phyloP scores from a whole-genome alignment of 2,888 invertebrate genomes.

The Silvanus unidentatus region DNA sequence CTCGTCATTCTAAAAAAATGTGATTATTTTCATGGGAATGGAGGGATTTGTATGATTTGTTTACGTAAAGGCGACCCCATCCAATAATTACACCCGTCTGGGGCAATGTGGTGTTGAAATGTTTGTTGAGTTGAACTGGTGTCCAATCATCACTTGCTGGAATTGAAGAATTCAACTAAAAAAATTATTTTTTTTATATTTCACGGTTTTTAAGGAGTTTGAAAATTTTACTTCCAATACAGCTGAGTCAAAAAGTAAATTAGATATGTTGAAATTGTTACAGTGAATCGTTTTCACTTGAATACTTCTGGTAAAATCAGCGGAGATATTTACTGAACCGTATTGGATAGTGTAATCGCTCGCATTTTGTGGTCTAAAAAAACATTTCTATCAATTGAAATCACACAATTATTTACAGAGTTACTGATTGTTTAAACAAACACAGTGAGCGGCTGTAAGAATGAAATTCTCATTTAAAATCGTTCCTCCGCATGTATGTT shows the following conservation, averaged over 20 bases:
- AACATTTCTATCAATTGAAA: background rate
- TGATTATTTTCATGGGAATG: too few species aligned
- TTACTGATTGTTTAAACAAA: conserved; percentile 1
- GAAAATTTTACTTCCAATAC: conserved; percentile 7
- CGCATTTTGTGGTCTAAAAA: conserved; percentile 4
- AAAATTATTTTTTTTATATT: background rate
- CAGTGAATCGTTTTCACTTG: conserved; percentile 4
- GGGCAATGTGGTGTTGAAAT: too few species aligned
- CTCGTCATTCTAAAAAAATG: conserved; percentile 12
- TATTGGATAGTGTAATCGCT: conserved; percentile 8
- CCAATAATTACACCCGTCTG: conserved; percentile 17
- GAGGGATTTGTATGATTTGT: too few species aligned
- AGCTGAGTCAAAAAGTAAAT: conserved; percentile 9
- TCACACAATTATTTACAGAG: background rate
- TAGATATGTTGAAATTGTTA: conserved; percentile 4
- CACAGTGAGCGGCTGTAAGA: conserved; percentile 14
- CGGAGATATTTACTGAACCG: conserved; percentile 4
- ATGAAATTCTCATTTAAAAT: conserved; percentile 10
- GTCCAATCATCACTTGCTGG: conserved; percentile 4
- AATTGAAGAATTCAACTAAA: conserved; percentile 6
- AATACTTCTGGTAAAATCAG: background rate
- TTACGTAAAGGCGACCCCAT: conserved; percentile 18
- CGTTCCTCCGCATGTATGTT: conserved; percentile 12
- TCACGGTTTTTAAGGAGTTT: background rate
- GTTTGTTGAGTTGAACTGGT: too few species aligned